These are phyloP conservation scores for Podargus strigoides DNA, from an alignment of 2,797 vertebrate species.

Conservation along the genomic window DNA sequence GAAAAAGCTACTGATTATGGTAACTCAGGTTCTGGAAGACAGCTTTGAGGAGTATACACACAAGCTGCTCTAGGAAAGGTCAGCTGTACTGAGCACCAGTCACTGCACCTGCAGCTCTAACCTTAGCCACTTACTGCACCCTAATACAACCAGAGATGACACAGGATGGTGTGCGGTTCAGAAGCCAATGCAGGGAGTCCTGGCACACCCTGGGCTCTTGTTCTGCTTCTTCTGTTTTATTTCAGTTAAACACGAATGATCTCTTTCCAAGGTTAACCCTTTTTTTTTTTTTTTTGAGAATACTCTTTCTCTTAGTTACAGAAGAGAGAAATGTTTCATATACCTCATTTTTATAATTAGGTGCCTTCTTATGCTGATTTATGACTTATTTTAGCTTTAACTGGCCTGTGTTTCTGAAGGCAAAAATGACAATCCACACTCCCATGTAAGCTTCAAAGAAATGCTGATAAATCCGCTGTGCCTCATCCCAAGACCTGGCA, in stretches of 20 bases:
- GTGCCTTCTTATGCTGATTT: background rate
- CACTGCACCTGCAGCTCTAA: background rate
- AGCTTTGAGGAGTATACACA: background rate
- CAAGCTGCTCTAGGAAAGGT: background rate
- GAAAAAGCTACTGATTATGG: background rate
- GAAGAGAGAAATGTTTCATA: background rate
- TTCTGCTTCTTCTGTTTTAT: background rate
- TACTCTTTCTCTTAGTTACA: background rate
- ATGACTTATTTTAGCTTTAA: constrained; percentile 10
- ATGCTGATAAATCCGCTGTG: background rate
- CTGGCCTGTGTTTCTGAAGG: background rate
- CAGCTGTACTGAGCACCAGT: background rate
- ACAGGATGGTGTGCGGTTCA: background rate
- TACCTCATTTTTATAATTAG: constrained; percentile 6
- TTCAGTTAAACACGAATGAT: background rate
- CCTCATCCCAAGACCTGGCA: background rate
- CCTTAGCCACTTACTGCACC: background rate
- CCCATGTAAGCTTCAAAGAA: constrained; percentile 16
- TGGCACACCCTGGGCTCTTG: background rate
- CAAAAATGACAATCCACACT: constrained; percentile 1
- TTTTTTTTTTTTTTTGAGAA: background rate
- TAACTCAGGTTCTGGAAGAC: background rate
- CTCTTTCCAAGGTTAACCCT: background rate
- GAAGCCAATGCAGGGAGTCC: background rate
- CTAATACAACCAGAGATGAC: background rate